Percentiles rank a stretch among this genome's conserved stretches.
Evolutionary conservation across 2,113 vertebrate genomes (phyloP).

Genomic region (Dipodomys spectabilis): DNA sequence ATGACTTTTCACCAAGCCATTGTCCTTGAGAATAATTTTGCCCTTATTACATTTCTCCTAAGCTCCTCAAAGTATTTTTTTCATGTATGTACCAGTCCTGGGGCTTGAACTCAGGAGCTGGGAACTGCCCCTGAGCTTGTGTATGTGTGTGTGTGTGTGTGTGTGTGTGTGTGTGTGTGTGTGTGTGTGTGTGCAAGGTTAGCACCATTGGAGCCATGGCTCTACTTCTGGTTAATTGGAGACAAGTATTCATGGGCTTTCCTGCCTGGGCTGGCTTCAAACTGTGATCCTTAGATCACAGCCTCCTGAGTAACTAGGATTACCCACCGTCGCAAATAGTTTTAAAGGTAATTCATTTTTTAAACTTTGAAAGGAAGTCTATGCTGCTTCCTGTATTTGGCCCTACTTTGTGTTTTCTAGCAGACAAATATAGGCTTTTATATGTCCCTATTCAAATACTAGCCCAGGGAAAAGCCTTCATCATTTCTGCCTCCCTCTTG

Average conservation of each 20-base stretch:
- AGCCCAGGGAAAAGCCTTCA: neutral
- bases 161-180: too few relatives aligned
- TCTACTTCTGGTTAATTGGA: too few relatives aligned
- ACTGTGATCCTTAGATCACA: too few relatives aligned
- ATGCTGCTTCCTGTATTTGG: neutral
- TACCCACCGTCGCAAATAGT: neutral
- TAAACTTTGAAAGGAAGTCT: neutral
- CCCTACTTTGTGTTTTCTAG: neutral
- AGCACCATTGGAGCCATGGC: too few relatives aligned
- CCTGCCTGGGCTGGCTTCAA: too few relatives aligned
- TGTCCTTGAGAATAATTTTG: neutral
- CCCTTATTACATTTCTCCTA: neutral
- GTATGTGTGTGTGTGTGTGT: too few relatives aligned
- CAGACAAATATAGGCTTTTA: neutral
- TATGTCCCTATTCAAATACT: neutral
- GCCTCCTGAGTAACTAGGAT: too few relatives aligned
- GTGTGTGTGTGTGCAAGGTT: too few relatives aligned
- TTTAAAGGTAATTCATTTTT: constrained; percentile 14
- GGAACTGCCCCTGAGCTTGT: too few relatives aligned
- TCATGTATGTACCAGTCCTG: too few relatives aligned
- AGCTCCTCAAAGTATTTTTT: neutral
- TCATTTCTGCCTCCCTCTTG: neutral
- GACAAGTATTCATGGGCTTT: too few relatives aligned
- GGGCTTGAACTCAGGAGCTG: too few relatives aligned
- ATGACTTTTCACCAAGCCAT: neutral